phyloP scores from a whole-genome alignment of 2,797 vertebrate genomes.

The Mastacembelus armatus region DNA sequence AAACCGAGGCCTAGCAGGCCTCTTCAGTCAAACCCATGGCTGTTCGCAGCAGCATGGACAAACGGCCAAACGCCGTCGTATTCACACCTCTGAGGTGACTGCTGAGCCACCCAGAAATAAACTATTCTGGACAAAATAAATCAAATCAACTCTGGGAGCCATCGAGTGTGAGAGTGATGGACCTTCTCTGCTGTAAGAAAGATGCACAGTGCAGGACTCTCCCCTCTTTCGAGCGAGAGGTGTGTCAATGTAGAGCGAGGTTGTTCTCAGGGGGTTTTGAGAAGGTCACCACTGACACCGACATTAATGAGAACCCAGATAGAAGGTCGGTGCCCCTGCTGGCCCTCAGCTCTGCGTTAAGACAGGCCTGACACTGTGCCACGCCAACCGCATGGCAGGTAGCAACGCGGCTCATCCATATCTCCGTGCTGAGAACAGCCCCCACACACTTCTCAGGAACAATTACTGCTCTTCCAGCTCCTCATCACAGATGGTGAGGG shows the following conservation, averaged over 20 bases:
- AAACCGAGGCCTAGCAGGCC: not conserved
- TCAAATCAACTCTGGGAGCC: constrained; percentile 2
- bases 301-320: constrained; percentile 59
- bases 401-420: constrained; percentile 44
- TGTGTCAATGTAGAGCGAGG: constrained; percentile 14
- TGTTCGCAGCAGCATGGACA: constrained; percentile 8
- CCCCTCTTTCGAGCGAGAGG: not conserved
- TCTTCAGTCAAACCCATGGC: not conserved
- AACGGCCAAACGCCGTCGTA: constrained; percentile 7
- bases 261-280: not conserved
- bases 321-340: constrained; percentile 28
- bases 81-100: constrained; percentile 25
- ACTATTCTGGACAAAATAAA: constrained; percentile 23
- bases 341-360: constrained; percentile 32
- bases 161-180: constrained; percentile 2
- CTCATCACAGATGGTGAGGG: constrained; percentile 70
- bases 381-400: constrained; percentile 46
- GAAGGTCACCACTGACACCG: constrained; percentile 61
- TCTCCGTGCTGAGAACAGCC: constrained; percentile 40
- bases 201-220: constrained; percentile 1
- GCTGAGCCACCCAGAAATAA: constrained; percentile 22
- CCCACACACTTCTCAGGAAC: constrained; percentile 65
- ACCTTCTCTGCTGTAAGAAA: not conserved
- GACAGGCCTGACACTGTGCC: constrained; percentile 39
- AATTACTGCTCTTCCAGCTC: constrained; percentile 70